Evolutionary conservation across 2,888 invertebrate species (phyloP).

Genomic region (Phania funesta): DNA sequence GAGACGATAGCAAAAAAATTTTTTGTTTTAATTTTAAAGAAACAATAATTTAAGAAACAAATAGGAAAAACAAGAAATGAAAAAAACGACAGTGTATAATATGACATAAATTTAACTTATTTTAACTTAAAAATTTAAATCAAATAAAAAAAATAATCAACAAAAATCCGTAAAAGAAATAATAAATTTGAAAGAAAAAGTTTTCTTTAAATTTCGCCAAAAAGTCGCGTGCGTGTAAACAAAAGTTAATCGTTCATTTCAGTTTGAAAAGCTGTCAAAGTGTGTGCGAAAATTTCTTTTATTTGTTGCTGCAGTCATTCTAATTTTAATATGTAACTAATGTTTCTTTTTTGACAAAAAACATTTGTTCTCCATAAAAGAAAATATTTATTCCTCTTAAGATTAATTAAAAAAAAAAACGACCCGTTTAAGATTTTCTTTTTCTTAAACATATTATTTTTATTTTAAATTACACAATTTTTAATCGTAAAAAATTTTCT

Average conservation of each 20-base stretch:
- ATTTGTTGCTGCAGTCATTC: constrained; percentile 65
- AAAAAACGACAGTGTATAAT: constrained; percentile 21
- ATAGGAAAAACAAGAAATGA: constrained; percentile 6
- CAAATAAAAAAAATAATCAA: constrained; percentile 4
- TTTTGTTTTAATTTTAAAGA: constrained; percentile 27
- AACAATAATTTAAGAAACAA: constrained; percentile 29
- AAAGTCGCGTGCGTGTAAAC: not conserved
- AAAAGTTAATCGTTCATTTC: not conserved
- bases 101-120: constrained; percentile 9
- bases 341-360: constrained; percentile 1
- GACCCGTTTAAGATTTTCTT: not conserved
- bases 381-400: not conserved
- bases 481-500: not conserved
- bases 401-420: not conserved
- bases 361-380: not conserved
- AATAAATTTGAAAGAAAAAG: constrained; percentile 8
- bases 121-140: not conserved
- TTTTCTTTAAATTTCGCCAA: not conserved
- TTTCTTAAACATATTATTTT: not conserved
- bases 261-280: constrained; percentile 52
- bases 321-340: constrained; percentile 59
- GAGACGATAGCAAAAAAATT: constrained; percentile 55
- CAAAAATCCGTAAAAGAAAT: not conserved
- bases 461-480: constrained; percentile 33
- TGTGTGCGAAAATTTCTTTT: constrained; percentile 65